These are phyloP conservation scores for Hiodon alosoides DNA, from an alignment of 2,113 vertebrate genomes.

Conservation along the genomic window DNA sequence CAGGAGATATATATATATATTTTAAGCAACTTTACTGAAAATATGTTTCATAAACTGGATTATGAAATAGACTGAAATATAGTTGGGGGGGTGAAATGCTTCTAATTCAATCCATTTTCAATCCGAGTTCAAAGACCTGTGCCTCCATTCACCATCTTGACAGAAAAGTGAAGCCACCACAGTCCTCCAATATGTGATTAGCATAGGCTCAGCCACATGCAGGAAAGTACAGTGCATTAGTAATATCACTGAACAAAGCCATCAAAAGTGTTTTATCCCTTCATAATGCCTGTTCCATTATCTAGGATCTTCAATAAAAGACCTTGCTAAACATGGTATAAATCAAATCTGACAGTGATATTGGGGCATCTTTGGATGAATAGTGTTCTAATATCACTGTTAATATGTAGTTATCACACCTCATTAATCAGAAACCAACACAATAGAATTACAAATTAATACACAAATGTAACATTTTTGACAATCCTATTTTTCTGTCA, in stretches of 20 bases:
- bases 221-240: conserved; percentile 27
- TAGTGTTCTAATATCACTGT: background rate
- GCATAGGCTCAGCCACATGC: conserved; percentile 38
- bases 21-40: too few relatives aligned
- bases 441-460: too few relatives aligned
- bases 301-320: conserved; percentile 20
- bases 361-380: background rate
- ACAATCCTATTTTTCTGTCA: too few relatives aligned
- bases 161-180: background rate
- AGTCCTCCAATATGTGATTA: conserved; percentile 20
- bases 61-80: too few relatives aligned
- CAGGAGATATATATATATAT: too few relatives aligned
- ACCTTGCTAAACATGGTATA: background rate
- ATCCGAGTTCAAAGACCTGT: background rate
- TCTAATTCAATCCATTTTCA: background rate
- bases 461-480: too few relatives aligned
- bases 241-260: conserved; percentile 21
- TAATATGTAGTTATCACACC: background rate
- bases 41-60: too few relatives aligned
- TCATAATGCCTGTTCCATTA: conserved; percentile 15
- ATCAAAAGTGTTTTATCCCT: conserved; percentile 32
- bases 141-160: background rate
- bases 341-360: conserved; percentile 2
- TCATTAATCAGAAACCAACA: background rate
- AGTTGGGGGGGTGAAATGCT: background rate